phyloP scores from a whole-genome alignment of 2,113 vertebrate species.

The Platichthys flesus region DNA sequence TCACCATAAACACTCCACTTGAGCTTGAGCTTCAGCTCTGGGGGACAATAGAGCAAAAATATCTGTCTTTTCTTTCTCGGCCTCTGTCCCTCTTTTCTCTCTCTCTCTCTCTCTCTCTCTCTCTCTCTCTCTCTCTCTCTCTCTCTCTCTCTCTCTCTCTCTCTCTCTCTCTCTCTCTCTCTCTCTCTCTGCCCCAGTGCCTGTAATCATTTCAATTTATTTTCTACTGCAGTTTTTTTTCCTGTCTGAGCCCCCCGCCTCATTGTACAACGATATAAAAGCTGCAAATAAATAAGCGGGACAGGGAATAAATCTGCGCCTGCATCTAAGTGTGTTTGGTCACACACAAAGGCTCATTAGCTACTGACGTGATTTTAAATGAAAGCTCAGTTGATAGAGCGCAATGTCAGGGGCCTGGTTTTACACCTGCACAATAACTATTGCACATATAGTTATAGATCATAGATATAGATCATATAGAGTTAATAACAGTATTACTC shows the following conservation, averaged over 20 bases:
- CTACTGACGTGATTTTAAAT: constrained; percentile 12
- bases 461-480: no score
- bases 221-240: constrained; percentile 36
- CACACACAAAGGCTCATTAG: constrained; percentile 10
- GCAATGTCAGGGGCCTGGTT: not conserved
- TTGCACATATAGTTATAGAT: not conserved
- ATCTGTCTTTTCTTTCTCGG: constrained; percentile 40
- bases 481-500: not conserved
- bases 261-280: constrained; percentile 40
- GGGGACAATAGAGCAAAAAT: constrained; percentile 51
- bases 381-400: not conserved
- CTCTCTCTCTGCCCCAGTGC: constrained; percentile 8
- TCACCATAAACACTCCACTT: constrained; percentile 60
- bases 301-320: constrained; percentile 7
- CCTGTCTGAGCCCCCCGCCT: constrained; percentile 16
- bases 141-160: constrained; percentile 28
- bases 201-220: constrained; percentile 58
- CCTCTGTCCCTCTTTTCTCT: constrained; percentile 21
- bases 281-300: constrained; percentile 26
- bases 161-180: constrained; percentile 29
- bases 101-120: constrained; percentile 22
- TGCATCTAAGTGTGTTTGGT: constrained; percentile 17
- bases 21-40: constrained; percentile 44
- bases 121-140: constrained; percentile 26
- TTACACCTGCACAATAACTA: not conserved